Conservation (phyloP, 2,113 vertebrate species). For the Abramis brama region DNA sequence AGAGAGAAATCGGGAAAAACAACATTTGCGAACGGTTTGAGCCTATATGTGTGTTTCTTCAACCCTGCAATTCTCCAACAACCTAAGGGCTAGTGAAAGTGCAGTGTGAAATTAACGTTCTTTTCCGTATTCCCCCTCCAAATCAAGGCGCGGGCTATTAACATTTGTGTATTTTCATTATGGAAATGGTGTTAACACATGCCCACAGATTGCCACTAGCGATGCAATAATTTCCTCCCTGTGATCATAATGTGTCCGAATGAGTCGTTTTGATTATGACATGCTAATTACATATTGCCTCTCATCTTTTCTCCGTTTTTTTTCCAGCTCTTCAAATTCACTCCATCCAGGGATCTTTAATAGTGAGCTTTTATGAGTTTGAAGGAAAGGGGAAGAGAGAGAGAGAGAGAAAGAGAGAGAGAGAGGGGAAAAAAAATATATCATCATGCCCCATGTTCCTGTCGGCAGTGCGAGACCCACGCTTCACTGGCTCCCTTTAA, state of each 20-base stretch:
- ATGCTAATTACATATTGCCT: conserved; percentile 99
- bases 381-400: conserved; percentile 62
- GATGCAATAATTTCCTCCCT: conserved; percentile 97
- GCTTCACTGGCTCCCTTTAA: conserved; percentile 99
- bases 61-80: conserved; percentile 84
- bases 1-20: conserved; percentile 82
- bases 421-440: conserved; percentile 73
- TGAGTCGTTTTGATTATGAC: conserved; percentile 99
- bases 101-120: conserved; percentile 96
- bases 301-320: conserved; percentile 69
- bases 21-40: conserved; percentile 90
- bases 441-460: conserved; percentile 91
- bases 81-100: conserved; percentile 95
- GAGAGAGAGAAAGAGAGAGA: conserved; percentile 50
- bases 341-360: conserved; percentile 96
- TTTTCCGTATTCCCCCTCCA: conserved; percentile 89
- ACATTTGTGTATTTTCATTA: conserved; percentile 99
- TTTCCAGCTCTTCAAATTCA: conserved; percentile 79
- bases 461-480: conserved; percentile 91
- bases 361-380: conserved; percentile 98
- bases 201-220: conserved; percentile 98
- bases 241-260: conserved; percentile 99
- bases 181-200: conserved; percentile 99
- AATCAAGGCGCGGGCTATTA: conserved; percentile 96
- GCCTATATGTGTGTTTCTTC: conserved; percentile 74